Conservation (phyloP, 92 coral and sea anemone species). For the Zoanthus sociatus region DNA sequence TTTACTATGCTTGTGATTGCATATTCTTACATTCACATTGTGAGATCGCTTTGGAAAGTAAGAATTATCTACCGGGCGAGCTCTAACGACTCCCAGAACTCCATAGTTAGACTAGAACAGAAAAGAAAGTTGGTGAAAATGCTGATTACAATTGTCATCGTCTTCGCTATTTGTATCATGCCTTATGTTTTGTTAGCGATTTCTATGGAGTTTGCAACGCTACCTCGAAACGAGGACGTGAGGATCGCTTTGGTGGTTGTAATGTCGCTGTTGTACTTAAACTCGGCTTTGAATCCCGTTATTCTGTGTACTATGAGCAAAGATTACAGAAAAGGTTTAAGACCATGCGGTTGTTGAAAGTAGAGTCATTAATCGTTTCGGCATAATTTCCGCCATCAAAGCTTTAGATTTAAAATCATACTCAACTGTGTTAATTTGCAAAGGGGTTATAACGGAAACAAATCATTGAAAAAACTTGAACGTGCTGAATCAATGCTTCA, state of each 20-base stretch:
- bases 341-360: conserved; percentile 78
- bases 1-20: conserved; percentile 54
- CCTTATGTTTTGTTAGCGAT: conserved; percentile 79
- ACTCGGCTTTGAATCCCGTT: conserved; percentile 94
- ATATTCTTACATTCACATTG: conserved; percentile 63
- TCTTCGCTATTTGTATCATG: conserved; percentile 85
- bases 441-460: conserved; percentile 26
- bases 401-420: neutral
- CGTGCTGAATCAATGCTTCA: neutral
- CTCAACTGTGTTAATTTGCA: conserved; percentile 26
- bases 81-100: conserved; percentile 69
- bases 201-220: conserved; percentile 73
- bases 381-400: neutral
- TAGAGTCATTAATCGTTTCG: neutral
- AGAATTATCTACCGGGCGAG: conserved; percentile 52
- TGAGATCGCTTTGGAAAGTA: conserved; percentile 51
- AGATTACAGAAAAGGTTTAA: conserved; percentile 84
- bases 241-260: conserved; percentile 77
- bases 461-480: conserved; percentile 12
- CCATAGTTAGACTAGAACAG: conserved; percentile 82
- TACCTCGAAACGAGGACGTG: conserved; percentile 49
- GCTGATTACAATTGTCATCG: conserved; percentile 89
- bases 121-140: conserved; percentile 94
- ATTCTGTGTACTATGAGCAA: conserved; percentile 97
- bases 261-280: conserved; percentile 82